Conservation (phyloP, 2,113 vertebrate genomes). For the Heloderma charlesbogerti region DNA sequence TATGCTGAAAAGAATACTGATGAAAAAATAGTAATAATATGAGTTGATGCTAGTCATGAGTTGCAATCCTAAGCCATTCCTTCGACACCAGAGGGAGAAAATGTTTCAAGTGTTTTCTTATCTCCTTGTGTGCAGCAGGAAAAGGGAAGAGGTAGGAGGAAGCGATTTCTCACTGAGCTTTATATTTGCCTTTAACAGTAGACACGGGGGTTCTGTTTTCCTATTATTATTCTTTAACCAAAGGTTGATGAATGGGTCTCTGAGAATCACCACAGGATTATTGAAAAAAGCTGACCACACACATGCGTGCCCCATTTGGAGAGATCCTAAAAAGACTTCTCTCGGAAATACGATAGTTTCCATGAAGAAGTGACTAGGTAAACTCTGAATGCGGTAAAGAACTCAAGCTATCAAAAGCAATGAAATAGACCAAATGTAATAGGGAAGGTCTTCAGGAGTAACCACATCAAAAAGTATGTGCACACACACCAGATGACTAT, state of each 20-base stretch:
- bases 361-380: neutral
- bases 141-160: conserved; percentile 74
- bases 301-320: accelerated
- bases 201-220: conserved; percentile 52
- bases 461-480: neutral
- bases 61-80: neutral
- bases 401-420: neutral
- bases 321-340: neutral
- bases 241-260: conserved; percentile 14
- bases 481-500: neutral
- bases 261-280: neutral
- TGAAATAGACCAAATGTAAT: neutral
- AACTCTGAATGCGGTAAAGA: neutral
- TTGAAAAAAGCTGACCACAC: conserved; percentile 12
- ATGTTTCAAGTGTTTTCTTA: conserved; percentile 46
- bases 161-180: conserved; percentile 69
- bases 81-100: conserved; percentile 45
- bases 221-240: conserved; percentile 34
- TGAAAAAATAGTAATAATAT: neutral
- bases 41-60: neutral
- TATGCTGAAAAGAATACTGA: neutral
- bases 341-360: neutral
- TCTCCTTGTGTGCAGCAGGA: conserved; percentile 71
- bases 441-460: neutral
- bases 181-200: conserved; percentile 40